Evolutionary conservation across 2,888 invertebrate species (phyloP).

Genomic region (Ceriagrion tenellum): DNA sequence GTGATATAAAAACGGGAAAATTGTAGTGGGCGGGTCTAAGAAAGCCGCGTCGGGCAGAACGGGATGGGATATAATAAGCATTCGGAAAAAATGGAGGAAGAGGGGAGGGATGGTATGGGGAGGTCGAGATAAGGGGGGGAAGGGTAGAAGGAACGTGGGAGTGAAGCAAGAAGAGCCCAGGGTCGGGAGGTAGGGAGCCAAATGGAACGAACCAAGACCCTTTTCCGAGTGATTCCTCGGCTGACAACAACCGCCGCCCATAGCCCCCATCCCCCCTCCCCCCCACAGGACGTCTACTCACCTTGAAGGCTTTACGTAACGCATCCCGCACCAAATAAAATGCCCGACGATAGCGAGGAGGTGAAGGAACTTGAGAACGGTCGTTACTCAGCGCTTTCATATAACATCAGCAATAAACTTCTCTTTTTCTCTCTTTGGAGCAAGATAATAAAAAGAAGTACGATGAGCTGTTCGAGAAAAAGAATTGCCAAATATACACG

Average conservation of each 20-base stretch:
- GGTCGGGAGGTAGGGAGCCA: not conserved
- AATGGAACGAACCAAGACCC: not conserved
- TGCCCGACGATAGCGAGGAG: not conserved
- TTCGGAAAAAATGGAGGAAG: not conserved
- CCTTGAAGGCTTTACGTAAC: not conserved
- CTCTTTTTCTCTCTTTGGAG: not conserved
- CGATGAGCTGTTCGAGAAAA: not conserved
- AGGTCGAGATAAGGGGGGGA: not conserved
- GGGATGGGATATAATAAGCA: too few species aligned
- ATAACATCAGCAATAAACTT: not conserved
- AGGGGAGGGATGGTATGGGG: not conserved
- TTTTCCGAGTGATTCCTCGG: not conserved
- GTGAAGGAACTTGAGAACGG: conserved; percentile 8
- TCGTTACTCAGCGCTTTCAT: not conserved
- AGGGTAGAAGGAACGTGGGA: not conserved
- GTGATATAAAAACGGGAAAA: too few species aligned
- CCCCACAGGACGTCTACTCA: not conserved
- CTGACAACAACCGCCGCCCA: not conserved
- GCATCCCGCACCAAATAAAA: not conserved
- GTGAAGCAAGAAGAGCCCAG: not conserved
- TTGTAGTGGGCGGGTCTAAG: too few species aligned
- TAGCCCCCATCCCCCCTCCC: not conserved
- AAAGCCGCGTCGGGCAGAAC: too few species aligned
- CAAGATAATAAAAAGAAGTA: not conserved
- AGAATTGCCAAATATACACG: too few species aligned